Base-by-base conservation (phyloP, 2,888 invertebrate genomes). In the Agrilus biguttatus region DNA sequence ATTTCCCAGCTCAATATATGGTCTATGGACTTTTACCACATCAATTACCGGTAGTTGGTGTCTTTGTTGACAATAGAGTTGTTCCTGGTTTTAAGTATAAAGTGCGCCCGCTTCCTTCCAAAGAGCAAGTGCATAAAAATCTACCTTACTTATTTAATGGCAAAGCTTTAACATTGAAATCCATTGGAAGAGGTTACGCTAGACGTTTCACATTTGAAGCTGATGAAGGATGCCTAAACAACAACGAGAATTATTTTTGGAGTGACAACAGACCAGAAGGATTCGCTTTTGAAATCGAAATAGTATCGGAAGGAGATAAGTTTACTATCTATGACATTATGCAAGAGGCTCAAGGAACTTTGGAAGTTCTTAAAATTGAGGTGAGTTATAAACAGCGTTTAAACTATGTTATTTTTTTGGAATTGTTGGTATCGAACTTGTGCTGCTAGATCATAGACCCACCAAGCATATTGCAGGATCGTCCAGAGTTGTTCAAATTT, bases 191-290 rank as follows among this genome's bases (percentile, higher is more conserved):
- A 54, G 84, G 85, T 8, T 84, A 80, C 58, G 78, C 82, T 6
- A 74, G 81, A 46, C 71, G 84, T 37, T 70, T 84, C 47, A 83
- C 83, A 2, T 84, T 85, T 65, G 75, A 78, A 55, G 75, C 80
- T 2, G 68, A 73, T 43, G 68, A 70, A 37, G 72, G 71, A 32
- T 70, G 71, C 34, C 69, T 79, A 36, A 81, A 80, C 65, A 70
- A 75, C 48, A 82, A 82, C 60, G 69, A 72, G 39, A 80, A 81
- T 58, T 83, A 78, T 62, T 84, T 85, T 68, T 85, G 83, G 81
- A 79, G 81, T 19, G 85, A 85, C 66, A 83, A 81, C 33, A 68
- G 75, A 48, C 76, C 77, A 2, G 78, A 78, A 60, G 85, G 85
- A 40, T 84, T 77, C 59, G 78, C 77, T 32, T 83, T 85, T 62